phyloP scores from a whole-genome alignment of 2,797 vertebrate species.

The Vireo griseus region DNA sequence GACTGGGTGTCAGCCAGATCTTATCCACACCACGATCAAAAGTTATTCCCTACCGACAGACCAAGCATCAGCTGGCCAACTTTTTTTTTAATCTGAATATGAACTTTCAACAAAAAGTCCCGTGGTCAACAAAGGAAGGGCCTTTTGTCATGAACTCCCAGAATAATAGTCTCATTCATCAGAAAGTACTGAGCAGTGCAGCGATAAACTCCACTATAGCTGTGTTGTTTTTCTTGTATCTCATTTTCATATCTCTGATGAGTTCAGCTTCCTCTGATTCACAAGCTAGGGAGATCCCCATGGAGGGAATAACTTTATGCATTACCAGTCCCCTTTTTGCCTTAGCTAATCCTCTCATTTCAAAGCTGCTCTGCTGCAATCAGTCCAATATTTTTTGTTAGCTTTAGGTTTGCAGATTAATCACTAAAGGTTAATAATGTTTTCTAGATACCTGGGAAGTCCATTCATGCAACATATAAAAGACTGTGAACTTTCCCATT shows the following conservation, averaged over 20 bases:
- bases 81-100: not conserved
- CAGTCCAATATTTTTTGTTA: not conserved
- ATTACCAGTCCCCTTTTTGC: not conserved
- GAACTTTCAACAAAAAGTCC: slow-evolving; percentile 1
- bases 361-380: not conserved
- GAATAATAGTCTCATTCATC: slow-evolving; percentile 28
- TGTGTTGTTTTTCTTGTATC: not conserved
- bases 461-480: not conserved
- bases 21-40: slow-evolving; percentile 10
- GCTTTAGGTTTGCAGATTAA: not conserved
- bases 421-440: not conserved
- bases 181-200: not conserved
- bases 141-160: slow-evolving; percentile 3
- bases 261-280: not conserved
- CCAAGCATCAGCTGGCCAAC: not conserved
- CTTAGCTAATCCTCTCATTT: not conserved
- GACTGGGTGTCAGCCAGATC: not conserved
- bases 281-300: not conserved
- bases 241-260: not conserved
- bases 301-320: not conserved
- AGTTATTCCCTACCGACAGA: slow-evolving; percentile 14
- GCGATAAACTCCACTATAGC: not conserved
- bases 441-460: not conserved
- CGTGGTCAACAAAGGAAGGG: not conserved
- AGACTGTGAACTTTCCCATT: not conserved